Evolutionary conservation across 1,140 invertebrate species (phyloP).

Genomic region (Aphis craccivora): DNA sequence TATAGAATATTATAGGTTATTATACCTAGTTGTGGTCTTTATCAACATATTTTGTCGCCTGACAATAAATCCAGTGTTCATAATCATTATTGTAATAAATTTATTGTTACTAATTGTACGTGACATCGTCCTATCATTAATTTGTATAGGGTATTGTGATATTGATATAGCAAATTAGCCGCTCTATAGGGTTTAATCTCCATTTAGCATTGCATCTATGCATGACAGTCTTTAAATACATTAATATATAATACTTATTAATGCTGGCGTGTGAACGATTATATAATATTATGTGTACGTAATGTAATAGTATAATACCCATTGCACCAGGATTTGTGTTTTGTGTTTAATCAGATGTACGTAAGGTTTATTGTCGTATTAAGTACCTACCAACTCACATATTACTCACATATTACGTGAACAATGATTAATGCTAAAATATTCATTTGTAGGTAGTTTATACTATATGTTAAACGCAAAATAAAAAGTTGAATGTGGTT

Average conservation of each 20-base stretch:
- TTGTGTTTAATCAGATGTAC: not conserved
- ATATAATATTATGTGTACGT: constrained; percentile 11
- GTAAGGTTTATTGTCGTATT: not conserved
- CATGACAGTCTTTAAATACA: not conserved
- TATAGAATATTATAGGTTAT: too few species aligned
- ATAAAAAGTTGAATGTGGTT: not conserved
- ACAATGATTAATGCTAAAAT: constrained; percentile 13
- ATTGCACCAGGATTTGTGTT: not conserved
- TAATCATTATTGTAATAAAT: not conserved
- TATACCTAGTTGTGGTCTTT: too few species aligned
- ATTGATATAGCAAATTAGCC: not conserved
- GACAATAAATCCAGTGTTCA: not conserved
- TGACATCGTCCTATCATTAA: not conserved
- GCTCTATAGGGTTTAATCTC: not conserved
- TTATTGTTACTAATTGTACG: not conserved
- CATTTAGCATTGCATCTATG: not conserved
- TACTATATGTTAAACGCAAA: not conserved
- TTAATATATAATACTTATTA: constrained; percentile 8
- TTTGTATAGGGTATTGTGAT: not conserved
- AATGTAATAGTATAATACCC: not conserved
- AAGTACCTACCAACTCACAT: not conserved
- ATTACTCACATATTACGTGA: not conserved
- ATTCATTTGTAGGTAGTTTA: not conserved
- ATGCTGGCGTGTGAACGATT: not conserved
- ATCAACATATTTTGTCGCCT: too few species aligned